Evolutionary conservation across 2,797 vertebrate genomes (phyloP), one percentile per base, ranked within the genome.

Genomic region (Sebastes paucispinis): DNA sequence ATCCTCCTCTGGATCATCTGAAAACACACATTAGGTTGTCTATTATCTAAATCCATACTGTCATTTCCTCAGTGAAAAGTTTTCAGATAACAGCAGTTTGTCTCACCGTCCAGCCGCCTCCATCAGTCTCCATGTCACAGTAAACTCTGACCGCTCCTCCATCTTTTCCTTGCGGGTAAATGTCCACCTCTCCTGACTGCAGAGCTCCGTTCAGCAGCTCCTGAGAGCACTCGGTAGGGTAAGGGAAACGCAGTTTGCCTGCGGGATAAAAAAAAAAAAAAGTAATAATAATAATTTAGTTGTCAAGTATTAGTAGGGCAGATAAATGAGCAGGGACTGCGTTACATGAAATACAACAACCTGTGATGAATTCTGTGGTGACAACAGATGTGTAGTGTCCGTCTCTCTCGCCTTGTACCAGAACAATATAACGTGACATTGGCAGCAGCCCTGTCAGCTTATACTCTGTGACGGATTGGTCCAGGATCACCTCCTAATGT

Each of bases 1-100:
- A 95, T 93, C 87, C 98, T 96, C 59, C 98, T 97, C 91, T 98
- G 98, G 90, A 98, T 97, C 29, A 99, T 97, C 98, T 98, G 77
- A 67, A 78, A 86, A 86, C 20, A 83, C 20, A 87, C 43, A 83
- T 13, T 22, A 65, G 5, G 22, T 39, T 54, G 22, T 20, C 14
- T 14, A 5, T 60, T 55, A 4, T 64, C 11, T 24, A 6, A 69
- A 63, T 34, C 13, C 16, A 24, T 69, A 63, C n/a, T 34, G 4
- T 2, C 8, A 43, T 62, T 70, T 58, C 10, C 34, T n/a, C 16
- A 29, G 10, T 64, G 18, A n/a, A 20, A 47, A 39, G 8, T 52
- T 65, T 52, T 74, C 6, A 43, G 34, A 64, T 47, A 20, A 32
- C 7, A 69, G 25, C 18, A 31, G 10, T 66, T 72, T 79, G 10